Base-by-base conservation (phyloP, 92 coral and sea anemone genomes). In the Epizoanthus stellaris region DNA sequence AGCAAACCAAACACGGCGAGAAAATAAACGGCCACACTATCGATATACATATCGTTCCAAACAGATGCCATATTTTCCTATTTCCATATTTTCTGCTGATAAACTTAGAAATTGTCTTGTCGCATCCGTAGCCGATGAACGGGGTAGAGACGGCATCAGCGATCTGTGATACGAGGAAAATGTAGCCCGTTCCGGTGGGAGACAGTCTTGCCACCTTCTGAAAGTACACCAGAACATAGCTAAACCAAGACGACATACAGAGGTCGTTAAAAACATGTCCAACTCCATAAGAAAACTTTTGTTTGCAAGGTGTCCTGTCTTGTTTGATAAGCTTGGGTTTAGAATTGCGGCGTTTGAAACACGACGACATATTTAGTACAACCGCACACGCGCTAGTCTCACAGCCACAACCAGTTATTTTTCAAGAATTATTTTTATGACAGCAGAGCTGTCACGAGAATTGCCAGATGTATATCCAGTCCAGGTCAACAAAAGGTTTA, bases 261-360 rank as follows among this genome's bases (percentile, higher is more conserved):
- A 94, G 91, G 76, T 94, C 98, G 87, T 94, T 94, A 64, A 94
- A 94, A 20, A 94, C 94, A 74, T 94, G 98, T 25, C 98, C 98
- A 9, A 90, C 98, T 52, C 98, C 98, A 75, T 94, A 93, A 70
- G 89, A 84, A 2, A 94, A 34, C 82, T 91, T 92, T 77, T 94
- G 98, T 74, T 94, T 94, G 60, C 86, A 36, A 9, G 95, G 82
- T 39, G 95, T 85, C 54, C 85, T 89, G 34, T 90, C 91, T 21
- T 70, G 84, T 16, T 85, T 88, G 0, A 90, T 86, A 13, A 90
- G 75, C 67, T 15, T 76, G 45, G 82, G 82, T 21, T 88, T 86
- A n/a, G 83, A 5, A 57, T 79, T 73, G 17, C 83, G 42, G 39
- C 67, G 53, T 64, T 45, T 79, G 9, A 63, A 79, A 45, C 59